These are phyloP conservation scores for Mantis religiosa DNA, from an alignment of 2,888 invertebrate genomes.

Conservation along the genomic window DNA sequence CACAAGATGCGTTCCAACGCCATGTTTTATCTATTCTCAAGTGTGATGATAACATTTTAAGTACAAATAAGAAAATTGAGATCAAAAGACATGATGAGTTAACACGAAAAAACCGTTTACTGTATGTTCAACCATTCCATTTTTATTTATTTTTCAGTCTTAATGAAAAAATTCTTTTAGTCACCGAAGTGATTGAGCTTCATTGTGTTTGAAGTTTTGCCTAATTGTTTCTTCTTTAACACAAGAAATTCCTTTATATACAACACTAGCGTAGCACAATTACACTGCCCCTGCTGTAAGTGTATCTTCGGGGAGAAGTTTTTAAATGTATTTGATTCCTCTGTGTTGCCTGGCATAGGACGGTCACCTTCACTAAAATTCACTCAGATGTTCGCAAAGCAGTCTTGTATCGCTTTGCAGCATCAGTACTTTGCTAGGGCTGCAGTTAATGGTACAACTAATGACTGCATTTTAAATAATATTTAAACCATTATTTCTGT, in stretches of 20 bases:
- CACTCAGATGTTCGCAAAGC: background rate
- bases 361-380: slow-evolving; percentile 4
- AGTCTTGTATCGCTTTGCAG: background rate
- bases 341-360: background rate
- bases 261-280: background rate
- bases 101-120: slow-evolving; percentile 22
- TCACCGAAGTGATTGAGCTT: slow-evolving; percentile 22
- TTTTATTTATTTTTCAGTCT: slow-evolving; percentile 27
- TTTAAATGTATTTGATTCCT: background rate
- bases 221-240: background rate
- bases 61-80: slow-evolving; percentile 32
- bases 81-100: slow-evolving; percentile 30
- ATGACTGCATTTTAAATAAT: background rate
- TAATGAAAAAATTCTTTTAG: slow-evolving; percentile 21
- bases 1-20: background rate
- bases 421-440: background rate
- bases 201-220: slow-evolving; percentile 1
- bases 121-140: slow-evolving; percentile 5
- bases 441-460: background rate
- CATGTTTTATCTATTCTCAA: background rate
- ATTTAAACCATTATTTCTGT: background rate
- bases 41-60: slow-evolving; percentile 23
- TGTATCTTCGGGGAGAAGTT: background rate
- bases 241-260: background rate
- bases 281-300: background rate